Conservation (phyloP, 2,888 invertebrate species). For the Xanthorhoe spadicearia region DNA sequence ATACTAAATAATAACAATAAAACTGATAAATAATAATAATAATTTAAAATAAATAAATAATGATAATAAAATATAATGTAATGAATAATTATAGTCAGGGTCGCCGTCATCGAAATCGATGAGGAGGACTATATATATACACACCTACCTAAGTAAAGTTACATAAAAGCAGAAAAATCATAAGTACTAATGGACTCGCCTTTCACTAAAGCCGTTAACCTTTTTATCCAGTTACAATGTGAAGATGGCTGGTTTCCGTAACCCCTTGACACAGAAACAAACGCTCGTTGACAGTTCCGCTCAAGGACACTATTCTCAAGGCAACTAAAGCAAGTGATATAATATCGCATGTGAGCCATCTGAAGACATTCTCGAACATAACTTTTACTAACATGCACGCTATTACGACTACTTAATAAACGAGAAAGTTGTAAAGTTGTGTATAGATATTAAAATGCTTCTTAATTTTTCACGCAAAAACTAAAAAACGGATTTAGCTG, state of each 20-base stretch:
- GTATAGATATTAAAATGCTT: too few relatives aligned
- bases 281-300: conserved; percentile 54
- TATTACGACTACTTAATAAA: background rate
- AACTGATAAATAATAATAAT: too few relatives aligned
- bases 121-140: too few relatives aligned
- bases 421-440: too few relatives aligned
- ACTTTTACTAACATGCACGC: background rate
- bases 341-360: conserved; percentile 3
- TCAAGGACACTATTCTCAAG: conserved; percentile 44
- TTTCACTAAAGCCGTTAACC: conserved; percentile 9
- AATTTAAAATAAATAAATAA: too few relatives aligned
- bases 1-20: too few relatives aligned
- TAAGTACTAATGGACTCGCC: background rate
- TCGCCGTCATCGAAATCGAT: too few relatives aligned
- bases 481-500: too few relatives aligned
- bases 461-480: too few relatives aligned
- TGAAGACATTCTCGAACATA: background rate
- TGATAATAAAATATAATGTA: too few relatives aligned
- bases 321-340: conserved; percentile 43
- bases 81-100: too few relatives aligned
- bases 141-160: background rate
- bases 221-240: conserved; percentile 48
- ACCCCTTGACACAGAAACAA: conserved; percentile 68
- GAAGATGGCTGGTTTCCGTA: conserved; percentile 48
- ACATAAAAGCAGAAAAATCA: background rate